Base-by-base conservation (phyloP, 1,140 invertebrate genomes). In the Pemphigus obesinymphae region DNA sequence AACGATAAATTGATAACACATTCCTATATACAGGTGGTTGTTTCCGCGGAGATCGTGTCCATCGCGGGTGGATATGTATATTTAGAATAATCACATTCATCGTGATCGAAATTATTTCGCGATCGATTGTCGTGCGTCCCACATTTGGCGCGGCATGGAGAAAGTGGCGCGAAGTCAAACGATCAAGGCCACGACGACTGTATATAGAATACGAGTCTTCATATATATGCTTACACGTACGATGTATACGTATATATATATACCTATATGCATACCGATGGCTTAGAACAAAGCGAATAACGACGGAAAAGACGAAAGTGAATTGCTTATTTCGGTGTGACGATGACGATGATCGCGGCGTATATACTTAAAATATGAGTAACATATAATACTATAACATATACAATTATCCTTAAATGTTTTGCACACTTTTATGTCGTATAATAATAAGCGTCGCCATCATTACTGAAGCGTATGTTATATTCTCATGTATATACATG, bases 91-190 rank as follows among this genome's bases (percentile, higher is more conserved):
- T 11, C 13, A 5, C 61, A 29, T 31, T 2, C 17, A 6, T 73
- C 70, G 70, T 73, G 45, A 48, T 73, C 31, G 15, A 29, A 48
- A 73, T 2, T 31, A 40, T 76, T 76, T 45, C 31, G 73, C 73
- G 73, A 76, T 76, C 73, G 31, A 58, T 76, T 37, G 50, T 76
- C 73, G 73, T 58, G 76, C 58, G 76, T 80, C 37, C 76, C 53
- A 80, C 55, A 80, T 80, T 45, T 37, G 50, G 34, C 34, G 58
- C 55, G 55, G n/a, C 40, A 34, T 26, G 17, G 76, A 80, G 55
- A 80, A 63, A 63, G 76, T 63, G 34, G 55, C 55, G 11, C 50
- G 11, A 61, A 80, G 76, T 80, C 76, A 80, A 80, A 80, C 76
- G 76, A 80, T 80, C 76, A 80, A 80, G 76, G 76, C 76, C 76